phyloP scores from a whole-genome alignment of 2,113 vertebrate species.

The Jaculus jaculus region DNA sequence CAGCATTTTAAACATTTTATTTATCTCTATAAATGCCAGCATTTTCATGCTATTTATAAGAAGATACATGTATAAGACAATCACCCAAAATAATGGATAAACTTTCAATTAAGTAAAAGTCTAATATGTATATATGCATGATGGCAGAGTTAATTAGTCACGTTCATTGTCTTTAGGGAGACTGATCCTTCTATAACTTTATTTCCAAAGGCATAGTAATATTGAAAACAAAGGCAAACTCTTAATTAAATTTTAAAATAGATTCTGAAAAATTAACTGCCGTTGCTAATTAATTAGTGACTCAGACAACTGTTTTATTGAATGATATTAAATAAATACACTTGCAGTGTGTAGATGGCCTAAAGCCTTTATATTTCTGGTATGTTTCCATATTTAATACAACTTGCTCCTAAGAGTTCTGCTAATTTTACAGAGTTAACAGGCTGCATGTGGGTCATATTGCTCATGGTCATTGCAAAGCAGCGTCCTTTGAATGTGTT shows the following conservation, averaged over 20 bases:
- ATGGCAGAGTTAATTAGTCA: conserved; percentile 54
- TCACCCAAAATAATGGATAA: conserved; percentile 54
- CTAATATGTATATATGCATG: conserved; percentile 54
- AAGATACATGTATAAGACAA: conserved; percentile 15
- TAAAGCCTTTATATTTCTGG: neutral
- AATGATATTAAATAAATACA: conserved; percentile 55
- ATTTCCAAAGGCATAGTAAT: conserved; percentile 62
- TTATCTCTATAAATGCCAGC: conserved; percentile 41
- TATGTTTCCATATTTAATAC: neutral
- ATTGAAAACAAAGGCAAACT: conserved; percentile 60
- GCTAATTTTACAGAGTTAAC: neutral
- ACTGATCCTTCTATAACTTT: conserved; percentile 55
- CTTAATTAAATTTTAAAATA: conserved; percentile 74
- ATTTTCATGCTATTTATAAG: conserved; percentile 28
- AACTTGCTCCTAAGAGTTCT: neutral
- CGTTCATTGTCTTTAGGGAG: conserved; percentile 43
- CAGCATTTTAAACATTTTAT: conserved; percentile 4
- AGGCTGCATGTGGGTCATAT: neutral
- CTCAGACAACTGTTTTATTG: conserved; percentile 32
- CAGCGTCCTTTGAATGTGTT: neutral
- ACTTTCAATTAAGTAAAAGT: conserved; percentile 67
- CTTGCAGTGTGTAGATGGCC: neutral
- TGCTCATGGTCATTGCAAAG: neutral
- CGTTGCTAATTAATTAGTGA: conserved; percentile 59
- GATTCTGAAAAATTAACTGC: conserved; percentile 61